Conservation (phyloP, 2,797 vertebrate species). For the Xenopus petersii region DNA sequence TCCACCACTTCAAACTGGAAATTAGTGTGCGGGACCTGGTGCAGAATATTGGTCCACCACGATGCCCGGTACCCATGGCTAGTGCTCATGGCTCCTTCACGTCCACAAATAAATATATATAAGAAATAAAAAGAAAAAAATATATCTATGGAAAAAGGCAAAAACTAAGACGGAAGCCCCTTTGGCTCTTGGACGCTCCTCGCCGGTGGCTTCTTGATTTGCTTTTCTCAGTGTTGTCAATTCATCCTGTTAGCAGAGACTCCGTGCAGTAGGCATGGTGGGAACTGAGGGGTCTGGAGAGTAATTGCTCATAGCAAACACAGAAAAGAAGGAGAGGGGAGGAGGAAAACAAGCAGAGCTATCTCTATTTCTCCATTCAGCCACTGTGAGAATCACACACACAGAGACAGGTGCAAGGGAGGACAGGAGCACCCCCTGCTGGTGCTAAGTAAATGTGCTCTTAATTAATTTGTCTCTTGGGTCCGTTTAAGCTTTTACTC, state of each 20-base stretch:
- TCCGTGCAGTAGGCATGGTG: slow-evolving; percentile 51
- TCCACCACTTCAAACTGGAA: slow-evolving; percentile 65
- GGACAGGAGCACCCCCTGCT: slow-evolving; percentile 28
- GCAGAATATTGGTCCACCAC: slow-evolving; percentile 63
- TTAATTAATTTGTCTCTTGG: slow-evolving; percentile 10
- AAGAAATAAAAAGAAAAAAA: background rate
- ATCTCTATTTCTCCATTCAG: slow-evolving; percentile 34
- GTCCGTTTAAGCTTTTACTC: slow-evolving; percentile 13
- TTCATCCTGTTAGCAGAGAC: slow-evolving; percentile 35
- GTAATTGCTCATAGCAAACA: slow-evolving; percentile 40
- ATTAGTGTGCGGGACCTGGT: slow-evolving; percentile 65
- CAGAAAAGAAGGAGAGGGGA: slow-evolving; percentile 29
- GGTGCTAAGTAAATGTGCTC: background rate
- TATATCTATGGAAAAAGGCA: background rate
- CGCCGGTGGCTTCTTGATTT: background rate
- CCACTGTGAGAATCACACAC: slow-evolving; percentile 11
- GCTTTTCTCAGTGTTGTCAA: slow-evolving; percentile 12
- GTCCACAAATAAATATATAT: slow-evolving; percentile 35
- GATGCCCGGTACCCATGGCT: slow-evolving; percentile 64
- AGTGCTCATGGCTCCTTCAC: slow-evolving; percentile 57
- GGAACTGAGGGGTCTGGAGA: slow-evolving; percentile 54
- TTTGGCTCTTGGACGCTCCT: background rate
- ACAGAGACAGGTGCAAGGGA: slow-evolving; percentile 30
- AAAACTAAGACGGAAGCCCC: slow-evolving; percentile 13
- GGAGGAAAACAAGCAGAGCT: slow-evolving; percentile 38